Evolutionary conservation across 2,113 vertebrate species (phyloP).

Genomic region (Nothobranchius furzeri): DNA sequence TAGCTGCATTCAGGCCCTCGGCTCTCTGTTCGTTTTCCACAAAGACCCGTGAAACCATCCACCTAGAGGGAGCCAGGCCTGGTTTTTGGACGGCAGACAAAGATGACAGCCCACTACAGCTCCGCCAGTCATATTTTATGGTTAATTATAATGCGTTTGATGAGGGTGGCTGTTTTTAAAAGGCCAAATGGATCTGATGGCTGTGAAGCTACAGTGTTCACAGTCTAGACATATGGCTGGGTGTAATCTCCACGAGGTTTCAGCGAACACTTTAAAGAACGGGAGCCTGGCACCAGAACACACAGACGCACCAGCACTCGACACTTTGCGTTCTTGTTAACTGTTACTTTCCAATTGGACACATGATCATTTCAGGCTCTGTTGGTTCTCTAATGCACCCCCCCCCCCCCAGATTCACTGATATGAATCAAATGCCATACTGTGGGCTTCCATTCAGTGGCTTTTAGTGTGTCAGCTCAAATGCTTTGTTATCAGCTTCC

Average conservation of each 20-base stretch:
- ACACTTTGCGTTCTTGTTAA: constrained; percentile 57
- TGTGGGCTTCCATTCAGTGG: constrained; percentile 12
- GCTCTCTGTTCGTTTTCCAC: constrained; percentile 31
- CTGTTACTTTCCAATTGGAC: constrained; percentile 50
- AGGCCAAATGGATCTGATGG: constrained; percentile 56
- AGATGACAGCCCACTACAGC: constrained; percentile 50
- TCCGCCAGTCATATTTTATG: constrained; percentile 60
- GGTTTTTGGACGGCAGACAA: constrained; percentile 51
- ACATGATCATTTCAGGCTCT: constrained; percentile 40
- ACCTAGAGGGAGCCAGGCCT: constrained; percentile 35
- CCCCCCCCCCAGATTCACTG: not conserved
- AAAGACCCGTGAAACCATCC: constrained; percentile 50
- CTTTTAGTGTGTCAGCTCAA: constrained; percentile 15
- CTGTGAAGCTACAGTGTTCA: constrained; percentile 43
- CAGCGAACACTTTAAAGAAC: constrained; percentile 27
- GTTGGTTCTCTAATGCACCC: constrained; percentile 21
- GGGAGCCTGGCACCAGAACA: constrained; percentile 33
- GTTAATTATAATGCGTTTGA: constrained; percentile 69
- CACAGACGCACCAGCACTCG: constrained; percentile 34
- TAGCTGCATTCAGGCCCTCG: constrained; percentile 13
- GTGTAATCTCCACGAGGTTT: constrained; percentile 58
- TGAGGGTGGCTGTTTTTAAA: constrained; percentile 56
- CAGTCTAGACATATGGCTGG: constrained; percentile 63
- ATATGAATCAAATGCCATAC: constrained; percentile 38
- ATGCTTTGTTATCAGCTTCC: constrained; percentile 29